Percentiles rank a stretch among this genome's conserved stretches.
phyloP scores from a whole-genome alignment of 2,797 vertebrate species.

The Urosaurus nigricauda region DNA sequence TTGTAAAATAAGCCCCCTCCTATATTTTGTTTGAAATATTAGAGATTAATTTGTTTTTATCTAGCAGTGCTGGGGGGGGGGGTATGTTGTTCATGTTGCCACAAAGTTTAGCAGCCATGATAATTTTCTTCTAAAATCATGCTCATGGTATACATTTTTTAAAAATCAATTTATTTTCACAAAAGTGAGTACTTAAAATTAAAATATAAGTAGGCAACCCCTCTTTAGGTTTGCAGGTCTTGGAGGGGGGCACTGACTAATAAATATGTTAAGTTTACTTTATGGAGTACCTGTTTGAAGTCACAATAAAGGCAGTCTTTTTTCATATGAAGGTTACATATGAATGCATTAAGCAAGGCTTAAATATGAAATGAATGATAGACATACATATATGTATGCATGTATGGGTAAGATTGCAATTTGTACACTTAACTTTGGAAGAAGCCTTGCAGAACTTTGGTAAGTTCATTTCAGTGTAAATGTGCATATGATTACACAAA shows the following conservation, averaged over 20 bases:
- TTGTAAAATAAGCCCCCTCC: neutral
- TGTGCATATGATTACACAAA: neutral
- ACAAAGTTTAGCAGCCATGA: slow-evolving; percentile 31
- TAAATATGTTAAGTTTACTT: slow-evolving; percentile 38
- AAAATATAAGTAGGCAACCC: slow-evolving; percentile 4
- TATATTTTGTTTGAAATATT: neutral
- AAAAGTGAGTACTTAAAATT: neutral
- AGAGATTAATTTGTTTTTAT: slow-evolving; percentile 6
- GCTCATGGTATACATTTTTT: slow-evolving; percentile 18
- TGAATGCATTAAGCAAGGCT: slow-evolving; percentile 13
- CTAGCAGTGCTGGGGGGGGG: neutral
- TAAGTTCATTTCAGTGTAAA: neutral
- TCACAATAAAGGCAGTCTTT: neutral
- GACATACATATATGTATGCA: no score
- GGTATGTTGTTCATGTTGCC: neutral
- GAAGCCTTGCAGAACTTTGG: neutral
- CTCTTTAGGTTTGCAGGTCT: neutral
- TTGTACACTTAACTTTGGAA: neutral
- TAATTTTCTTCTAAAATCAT: slow-evolving; percentile 2
- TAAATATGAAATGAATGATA: neutral
- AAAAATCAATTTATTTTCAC: slow-evolving; percentile 22
- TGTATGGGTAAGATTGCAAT: neutral
- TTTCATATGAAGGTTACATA: slow-evolving; percentile 20
- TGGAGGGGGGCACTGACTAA: rapidly evolving
- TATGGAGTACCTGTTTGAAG: slow-evolving; percentile 36